Evolutionary conservation across 1,140 invertebrate species (phyloP).

Genomic region (Hirudo medicinalis): DNA sequence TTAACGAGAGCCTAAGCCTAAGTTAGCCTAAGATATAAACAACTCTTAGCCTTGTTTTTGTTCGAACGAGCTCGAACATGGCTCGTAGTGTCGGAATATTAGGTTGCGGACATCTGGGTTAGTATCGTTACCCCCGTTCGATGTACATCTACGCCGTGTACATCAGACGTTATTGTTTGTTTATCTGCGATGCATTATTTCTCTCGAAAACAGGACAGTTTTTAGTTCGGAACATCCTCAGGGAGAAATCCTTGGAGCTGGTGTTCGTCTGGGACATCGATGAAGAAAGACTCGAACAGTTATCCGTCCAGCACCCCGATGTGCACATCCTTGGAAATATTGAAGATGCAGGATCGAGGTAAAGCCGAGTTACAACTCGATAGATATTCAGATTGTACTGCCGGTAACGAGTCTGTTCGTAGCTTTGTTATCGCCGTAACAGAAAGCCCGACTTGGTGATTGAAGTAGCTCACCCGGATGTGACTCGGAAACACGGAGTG

Average conservation of each 20-base stretch:
- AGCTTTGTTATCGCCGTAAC: not conserved
- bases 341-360: not conserved
- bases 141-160: not conserved
- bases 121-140: not conserved
- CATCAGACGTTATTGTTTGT: not conserved
- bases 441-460: slow-evolving; percentile 47
- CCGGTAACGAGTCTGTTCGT: too few relatives aligned
- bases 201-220: slow-evolving; percentile 1
- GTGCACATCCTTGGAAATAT: not conserved
- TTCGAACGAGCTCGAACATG: too few relatives aligned
- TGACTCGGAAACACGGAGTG: slow-evolving; percentile 43
- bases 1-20: too few relatives aligned
- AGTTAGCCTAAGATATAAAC: too few relatives aligned
- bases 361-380: not conserved
- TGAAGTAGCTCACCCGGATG: slow-evolving; percentile 50
- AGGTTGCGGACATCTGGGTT: not conserved
- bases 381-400: too few relatives aligned
- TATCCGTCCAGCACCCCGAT: not conserved
- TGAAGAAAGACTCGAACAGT: not conserved
- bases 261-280: slow-evolving; percentile 8
- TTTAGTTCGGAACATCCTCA: not conserved
- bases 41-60: too few relatives aligned
- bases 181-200: not conserved
- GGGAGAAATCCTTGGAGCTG: not conserved
- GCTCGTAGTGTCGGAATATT: not conserved